Percentiles rank a stretch among this genome's conserved stretches.
Conservation (phyloP, 2,888 invertebrate genomes). For the Stratiomys singularior region DNA sequence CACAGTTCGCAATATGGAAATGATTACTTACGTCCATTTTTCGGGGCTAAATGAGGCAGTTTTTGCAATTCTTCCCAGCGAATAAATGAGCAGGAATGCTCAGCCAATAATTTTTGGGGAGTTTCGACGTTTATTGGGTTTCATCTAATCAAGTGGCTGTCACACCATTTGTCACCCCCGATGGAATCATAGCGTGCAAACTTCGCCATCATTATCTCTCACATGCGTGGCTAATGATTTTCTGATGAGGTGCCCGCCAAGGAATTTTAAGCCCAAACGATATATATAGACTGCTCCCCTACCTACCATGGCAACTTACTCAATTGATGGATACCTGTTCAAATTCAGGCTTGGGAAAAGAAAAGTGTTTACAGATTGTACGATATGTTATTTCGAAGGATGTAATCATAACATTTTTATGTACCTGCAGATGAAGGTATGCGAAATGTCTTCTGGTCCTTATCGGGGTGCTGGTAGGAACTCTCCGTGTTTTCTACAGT, state of each 20-base stretch:
- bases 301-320: background rate
- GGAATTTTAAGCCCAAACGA: background rate
- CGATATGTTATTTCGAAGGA: background rate
- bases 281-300: background rate
- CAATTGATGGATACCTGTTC: background rate
- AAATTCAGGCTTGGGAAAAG: background rate
- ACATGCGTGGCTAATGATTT: background rate
- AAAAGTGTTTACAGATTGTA: background rate
- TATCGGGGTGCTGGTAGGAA: background rate
- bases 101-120: background rate
- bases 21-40: too few species aligned
- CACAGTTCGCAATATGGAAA: too few species aligned
- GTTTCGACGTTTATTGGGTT: background rate
- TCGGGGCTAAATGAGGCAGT: too few species aligned
- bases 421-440: background rate
- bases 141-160: background rate
- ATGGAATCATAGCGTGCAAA: background rate
- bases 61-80: background rate
- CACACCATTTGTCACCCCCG: background rate
- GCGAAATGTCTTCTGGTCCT: background rate
- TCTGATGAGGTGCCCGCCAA: background rate
- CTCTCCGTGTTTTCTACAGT: background rate
- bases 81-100: background rate
- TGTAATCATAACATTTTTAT: background rate
- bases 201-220: background rate